Conservation (phyloP, 2,888 invertebrate genomes). For the Mesorhabditis sp. region DNA sequence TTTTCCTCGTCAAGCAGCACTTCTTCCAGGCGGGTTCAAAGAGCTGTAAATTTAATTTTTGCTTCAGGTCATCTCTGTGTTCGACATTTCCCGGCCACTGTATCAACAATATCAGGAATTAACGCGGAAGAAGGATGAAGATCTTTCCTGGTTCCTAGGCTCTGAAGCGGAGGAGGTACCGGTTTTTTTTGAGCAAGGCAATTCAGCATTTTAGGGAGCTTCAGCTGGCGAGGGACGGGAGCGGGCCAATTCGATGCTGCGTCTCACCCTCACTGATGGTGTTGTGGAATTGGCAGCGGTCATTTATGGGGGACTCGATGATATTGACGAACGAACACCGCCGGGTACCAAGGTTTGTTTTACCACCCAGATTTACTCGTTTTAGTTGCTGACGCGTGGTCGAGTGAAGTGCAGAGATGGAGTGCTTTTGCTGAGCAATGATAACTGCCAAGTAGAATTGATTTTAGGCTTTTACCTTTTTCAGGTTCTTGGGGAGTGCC, state of each 20-base stretch:
- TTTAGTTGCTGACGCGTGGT: not conserved
- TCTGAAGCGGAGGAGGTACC: not conserved
- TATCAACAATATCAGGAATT: not conserved
- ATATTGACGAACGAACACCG: not conserved
- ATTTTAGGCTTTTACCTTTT: not conserved
- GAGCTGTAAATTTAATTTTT: not conserved
- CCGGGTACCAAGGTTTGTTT: not conserved
- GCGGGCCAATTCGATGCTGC: not conserved
- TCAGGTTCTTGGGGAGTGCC: not conserved
- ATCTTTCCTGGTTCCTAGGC: not conserved
- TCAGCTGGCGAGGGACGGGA: not conserved
- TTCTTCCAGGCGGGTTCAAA: not conserved
- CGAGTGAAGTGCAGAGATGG: not conserved
- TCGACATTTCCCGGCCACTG: not conserved
- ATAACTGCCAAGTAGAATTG: not conserved
- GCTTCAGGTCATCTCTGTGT: not conserved
- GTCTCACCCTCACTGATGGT: not conserved
- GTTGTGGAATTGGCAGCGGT: not conserved
- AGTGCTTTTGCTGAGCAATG: not conserved
- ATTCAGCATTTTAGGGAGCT: not conserved
- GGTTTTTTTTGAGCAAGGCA: not conserved
- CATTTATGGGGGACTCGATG: not conserved
- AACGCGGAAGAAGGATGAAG: not conserved
- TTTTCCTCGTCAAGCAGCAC: conserved; percentile 1
- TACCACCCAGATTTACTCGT: not conserved